Base-by-base conservation (phyloP, 2,113 vertebrate genomes). In the Hemibagrus wyckioides region DNA sequence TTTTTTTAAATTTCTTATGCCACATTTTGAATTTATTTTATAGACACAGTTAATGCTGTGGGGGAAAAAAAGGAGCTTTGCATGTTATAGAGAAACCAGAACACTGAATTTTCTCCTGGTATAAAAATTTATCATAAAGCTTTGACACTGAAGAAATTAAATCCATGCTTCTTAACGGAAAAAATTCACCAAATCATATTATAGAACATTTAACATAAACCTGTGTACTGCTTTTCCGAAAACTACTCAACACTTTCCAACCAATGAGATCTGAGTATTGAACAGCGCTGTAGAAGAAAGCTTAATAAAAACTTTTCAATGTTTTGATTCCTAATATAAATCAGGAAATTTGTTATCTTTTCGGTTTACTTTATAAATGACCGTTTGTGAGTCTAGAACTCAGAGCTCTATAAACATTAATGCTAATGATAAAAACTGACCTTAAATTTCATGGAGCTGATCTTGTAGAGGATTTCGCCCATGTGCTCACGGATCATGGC, bases 401-500 rank as follows among this genome's bases (percentile, higher is more conserved):
- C 13, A 13, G 28, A 48, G 10, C 1, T 11, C 8, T 41, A 11
- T 3, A 48, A n/a, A n/a, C 6, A 0, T n/a, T 50, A 77, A 48
- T 28, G 17, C 7, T 30, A 67, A 36, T 61, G 2, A 61, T 69
- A 79, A 63, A 76, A 0, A 1, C 1, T n/a, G 89, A 99, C 98
- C 97, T 99, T 99, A 92, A 99, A 99, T 90, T 99, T 99, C 98
- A 99, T 99, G 67, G 97, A 97, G 92, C 96, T 97, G 91, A 99
- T 95, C 93, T 93, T 97, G 92, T 99, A 99, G 79, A 99, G 97
- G 85, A 99, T 96, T 89, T 99, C 98, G 0, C 96, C 97, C 98
- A 99, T 97, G 91, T 99, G 96, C 91, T 99, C 98, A 67, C 93
- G 95, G 94, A 99, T 99, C 91, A 98, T 98, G 89, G 97, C 93